These are phyloP conservation scores for Mercenaria mercenaria DNA, from an alignment of 1,140 invertebrate species.

Conservation along the genomic window DNA sequence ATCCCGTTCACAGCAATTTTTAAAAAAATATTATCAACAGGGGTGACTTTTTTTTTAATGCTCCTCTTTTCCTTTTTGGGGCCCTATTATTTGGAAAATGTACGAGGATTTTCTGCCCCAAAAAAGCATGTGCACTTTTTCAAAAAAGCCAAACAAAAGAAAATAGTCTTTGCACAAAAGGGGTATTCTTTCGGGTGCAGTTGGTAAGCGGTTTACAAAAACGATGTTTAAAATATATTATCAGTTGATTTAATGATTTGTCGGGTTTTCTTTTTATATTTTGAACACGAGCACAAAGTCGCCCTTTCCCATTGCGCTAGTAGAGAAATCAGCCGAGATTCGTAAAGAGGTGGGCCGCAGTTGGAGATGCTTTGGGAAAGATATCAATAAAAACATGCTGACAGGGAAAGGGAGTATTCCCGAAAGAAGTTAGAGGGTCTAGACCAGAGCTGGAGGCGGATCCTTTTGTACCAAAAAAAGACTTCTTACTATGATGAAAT, in stretches of 20 bases:
- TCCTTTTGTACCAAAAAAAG: constrained; percentile 49
- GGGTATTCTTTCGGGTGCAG: too few species aligned
- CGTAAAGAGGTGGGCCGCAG: neutral
- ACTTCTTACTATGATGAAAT: constrained; percentile 36
- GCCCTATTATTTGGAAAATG: too few species aligned
- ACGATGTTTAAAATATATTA: too few species aligned
- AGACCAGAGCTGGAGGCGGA: neutral
- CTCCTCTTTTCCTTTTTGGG: neutral
- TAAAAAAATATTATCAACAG: neutral
- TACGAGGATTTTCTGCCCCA: too few species aligned
- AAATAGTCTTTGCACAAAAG: too few species aligned
- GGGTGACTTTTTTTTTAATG: neutral
- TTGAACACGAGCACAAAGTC: too few species aligned
- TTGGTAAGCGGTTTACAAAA: too few species aligned
- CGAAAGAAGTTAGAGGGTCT: neutral
- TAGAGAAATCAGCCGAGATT: neutral
- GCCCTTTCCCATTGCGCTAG: constrained; percentile 28
- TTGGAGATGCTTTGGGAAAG: too few species aligned
- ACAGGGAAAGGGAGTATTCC: neutral
- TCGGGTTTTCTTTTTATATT: too few species aligned
- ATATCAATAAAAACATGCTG: neutral
- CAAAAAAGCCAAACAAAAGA: too few species aligned
- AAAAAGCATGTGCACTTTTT: too few species aligned
- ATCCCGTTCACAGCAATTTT: neutral
- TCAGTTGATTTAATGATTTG: too few species aligned